Base-by-base conservation (phyloP, 2,888 invertebrate species). In the Timandra comae region DNA sequence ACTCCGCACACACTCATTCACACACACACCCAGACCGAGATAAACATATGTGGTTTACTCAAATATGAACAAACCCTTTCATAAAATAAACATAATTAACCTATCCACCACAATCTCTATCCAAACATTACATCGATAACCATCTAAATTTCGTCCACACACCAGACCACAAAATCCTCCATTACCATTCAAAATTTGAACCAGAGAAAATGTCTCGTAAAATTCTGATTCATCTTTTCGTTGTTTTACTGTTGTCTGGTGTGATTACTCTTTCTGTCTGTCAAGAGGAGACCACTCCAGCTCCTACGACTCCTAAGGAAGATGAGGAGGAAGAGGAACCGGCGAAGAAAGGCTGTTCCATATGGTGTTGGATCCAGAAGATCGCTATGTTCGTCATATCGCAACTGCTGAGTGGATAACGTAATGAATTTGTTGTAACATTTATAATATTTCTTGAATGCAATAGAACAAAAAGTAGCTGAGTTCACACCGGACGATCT, bases 351-450 rank as follows among this genome's bases (percentile, higher is more conserved):
- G 52, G 74, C 12, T 86, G 86, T 37, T 82, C 84, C 7, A 86
- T 86, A 22, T 86, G 85, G 85, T 86, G 86, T 45, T 86, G 86
- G 86, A 81, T 86, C 27, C 86, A 85, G 61, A 86, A 86, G 59
- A 84, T 81, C 7, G 79, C 76, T 1, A 79, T 86, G 76, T 86
- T 86, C 43, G 67, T 86, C 12, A 76, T 86, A 40, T 84, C 86
- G 1, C 86, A 86, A 45, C 53, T 86, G 30, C 43, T 86, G 33
- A 84, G 82, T 38, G 75, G 81, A 51, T 49, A 29, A 41, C n/a
- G n/a, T n/a, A n/a, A n/a, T n/a, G n/a, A n/a, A n/a, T n/a, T n/a
- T n/a, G n/a, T n/a, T n/a, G n/a, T n/a, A n/a, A n/a, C n/a, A n/a
- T n/a, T n/a, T n/a, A n/a, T n/a, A n/a, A n/a, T n/a, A n/a, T n/a